Base-by-base conservation (phyloP, 1,140 invertebrate genomes). In the Heliothis virescens region DNA sequence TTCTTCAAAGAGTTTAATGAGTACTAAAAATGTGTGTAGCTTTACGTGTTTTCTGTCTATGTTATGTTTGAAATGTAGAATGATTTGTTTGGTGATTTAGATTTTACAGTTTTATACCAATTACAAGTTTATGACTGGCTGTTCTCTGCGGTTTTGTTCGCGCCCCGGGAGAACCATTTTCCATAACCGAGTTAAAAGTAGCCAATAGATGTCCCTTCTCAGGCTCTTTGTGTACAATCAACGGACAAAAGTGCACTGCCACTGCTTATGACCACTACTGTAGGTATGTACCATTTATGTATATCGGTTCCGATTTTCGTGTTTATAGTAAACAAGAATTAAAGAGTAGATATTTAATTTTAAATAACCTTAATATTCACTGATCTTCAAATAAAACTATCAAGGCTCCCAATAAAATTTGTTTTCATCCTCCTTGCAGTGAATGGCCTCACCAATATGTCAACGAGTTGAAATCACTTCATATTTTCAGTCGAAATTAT, bases 1-100 rank as follows among this genome's bases (percentile, higher is more conserved):
- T 47, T 18, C 34, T 75, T 75, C 57, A 75, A 75, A 75, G 73
- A 41, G 34, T 34, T 72, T 48, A 67, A 10, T 11, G 41, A 5
- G 41, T 48, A 48, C 16, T 11, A 48, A 41, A 41, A 67, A 67
- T 67, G 16, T 48, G 9, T n/a, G 29, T 48, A 5, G 1, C 13
- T 63, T 12, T 34, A 26, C n/a, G 9, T 47, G 1, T 41, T 18
- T 12, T 47, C 12, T 65, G n/a, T 47, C 9, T 57, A n/a, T 18
- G n/a, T n/a, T n/a, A n/a, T n/a, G 16, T 57, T 55, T 16, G 16
- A 9, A 18, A 57, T n/a, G n/a, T 9, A 57, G 10, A 57, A 16
- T 57, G 53, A 57, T 57, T 57, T 57, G n/a, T 57, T 57, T 57
- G 18, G 5, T 57, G 53, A 57, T 57, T 15, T 21, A 7, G 55